Percentiles rank a stretch among this genome's conserved stretches.
Evolutionary conservation across 2,113 vertebrate genomes (phyloP).

Genomic region (Phalacrocorax carbo): DNA sequence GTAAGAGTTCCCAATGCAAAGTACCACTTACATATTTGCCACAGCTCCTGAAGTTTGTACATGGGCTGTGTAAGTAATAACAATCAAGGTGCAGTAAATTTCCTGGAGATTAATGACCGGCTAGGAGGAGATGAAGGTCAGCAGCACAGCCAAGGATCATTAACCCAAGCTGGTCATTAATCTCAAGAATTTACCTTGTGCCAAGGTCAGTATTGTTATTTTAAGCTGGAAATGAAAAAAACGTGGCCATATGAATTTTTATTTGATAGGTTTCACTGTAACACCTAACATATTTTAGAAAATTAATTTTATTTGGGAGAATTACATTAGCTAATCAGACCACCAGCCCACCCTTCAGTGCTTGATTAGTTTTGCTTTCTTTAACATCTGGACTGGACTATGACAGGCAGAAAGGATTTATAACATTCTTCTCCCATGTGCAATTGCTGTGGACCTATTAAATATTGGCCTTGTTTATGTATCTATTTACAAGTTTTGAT

Average conservation of each 20-base stretch:
- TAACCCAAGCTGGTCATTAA: conserved; percentile 63
- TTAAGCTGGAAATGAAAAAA: conserved; percentile 53
- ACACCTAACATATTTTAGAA: neutral
- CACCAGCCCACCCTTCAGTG: neutral
- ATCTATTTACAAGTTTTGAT: neutral
- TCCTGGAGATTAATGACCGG: conserved; percentile 63
- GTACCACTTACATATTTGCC: neutral
- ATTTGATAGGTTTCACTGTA: neutral
- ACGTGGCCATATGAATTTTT: neutral
- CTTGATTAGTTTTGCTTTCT: neutral
- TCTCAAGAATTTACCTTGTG: conserved; percentile 45
- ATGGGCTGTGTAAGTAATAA: conserved; percentile 51
- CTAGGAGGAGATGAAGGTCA: conserved; percentile 59
- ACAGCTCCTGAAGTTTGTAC: neutral
- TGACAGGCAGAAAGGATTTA: neutral
- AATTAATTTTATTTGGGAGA: neutral
- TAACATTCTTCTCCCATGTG: neutral
- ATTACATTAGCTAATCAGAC: neutral
- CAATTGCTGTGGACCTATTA: neutral
- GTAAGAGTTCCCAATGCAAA: neutral
- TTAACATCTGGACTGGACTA: neutral
- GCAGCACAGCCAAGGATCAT: conserved; percentile 56
- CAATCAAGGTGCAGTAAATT: conserved; percentile 58
- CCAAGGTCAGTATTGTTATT: conserved; percentile 39
- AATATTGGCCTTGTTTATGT: neutral